Conservation (phyloP, 1,140 invertebrate genomes). For the Lysiphlebus fabarum region DNA sequence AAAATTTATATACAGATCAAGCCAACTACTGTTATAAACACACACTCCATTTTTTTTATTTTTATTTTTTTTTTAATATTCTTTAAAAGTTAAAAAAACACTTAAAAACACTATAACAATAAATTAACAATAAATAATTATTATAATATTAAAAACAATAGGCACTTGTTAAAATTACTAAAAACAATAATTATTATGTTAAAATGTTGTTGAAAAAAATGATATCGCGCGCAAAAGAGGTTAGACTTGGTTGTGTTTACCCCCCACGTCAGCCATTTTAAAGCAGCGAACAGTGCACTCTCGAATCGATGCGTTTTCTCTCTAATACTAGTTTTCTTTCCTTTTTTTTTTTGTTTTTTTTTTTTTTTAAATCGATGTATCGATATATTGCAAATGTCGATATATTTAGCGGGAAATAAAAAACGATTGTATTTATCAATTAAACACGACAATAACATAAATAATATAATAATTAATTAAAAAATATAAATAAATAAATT, state of each 20-base stretch:
- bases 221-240: conserved; percentile 37
- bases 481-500: too few species aligned
- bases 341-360: background rate
- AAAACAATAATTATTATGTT: too few species aligned
- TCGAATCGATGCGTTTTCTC: conserved; percentile 14
- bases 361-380: too few species aligned
- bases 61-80: conserved; percentile 4
- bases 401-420: background rate
- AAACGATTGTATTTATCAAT: background rate
- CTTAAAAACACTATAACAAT: conserved; percentile 2
- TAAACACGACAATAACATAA: background rate
- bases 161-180: background rate
- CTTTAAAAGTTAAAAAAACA: background rate
- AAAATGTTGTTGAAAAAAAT: conserved; percentile 2
- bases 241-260: conserved; percentile 50
- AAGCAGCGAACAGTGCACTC: conserved; percentile 35
- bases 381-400: too few species aligned
- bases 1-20: conserved; percentile 18
- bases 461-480: background rate
- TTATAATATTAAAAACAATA: conserved; percentile 1
- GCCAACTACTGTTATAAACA: conserved; percentile 35
- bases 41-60: conserved; percentile 24
- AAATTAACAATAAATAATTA: background rate
- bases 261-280: conserved; percentile 47
- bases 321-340: conserved; percentile 19